phyloP scores from a whole-genome alignment of 2,888 invertebrate genomes.

The Halictus ligatus region DNA sequence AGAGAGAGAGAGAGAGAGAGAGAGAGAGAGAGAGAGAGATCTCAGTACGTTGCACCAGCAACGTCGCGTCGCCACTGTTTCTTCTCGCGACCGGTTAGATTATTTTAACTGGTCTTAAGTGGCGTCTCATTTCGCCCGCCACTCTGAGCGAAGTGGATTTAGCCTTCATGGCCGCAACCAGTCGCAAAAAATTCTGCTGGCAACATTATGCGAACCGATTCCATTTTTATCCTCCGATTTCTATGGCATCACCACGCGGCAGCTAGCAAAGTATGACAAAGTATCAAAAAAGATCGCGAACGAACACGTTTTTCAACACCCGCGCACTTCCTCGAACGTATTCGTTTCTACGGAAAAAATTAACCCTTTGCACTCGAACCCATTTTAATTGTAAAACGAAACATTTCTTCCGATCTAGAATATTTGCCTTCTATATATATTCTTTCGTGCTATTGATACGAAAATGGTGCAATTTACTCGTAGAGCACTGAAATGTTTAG shows the following conservation, averaged over 20 bases:
- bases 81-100: not conserved
- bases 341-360: not conserved
- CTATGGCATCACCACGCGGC: not conserved
- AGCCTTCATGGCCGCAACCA: not conserved
- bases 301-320: not conserved
- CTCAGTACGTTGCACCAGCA: not conserved
- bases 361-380: too few relatives aligned
- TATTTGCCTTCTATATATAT: too few relatives aligned
- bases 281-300: not conserved
- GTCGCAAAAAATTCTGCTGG: not conserved
- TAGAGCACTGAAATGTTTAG: too few relatives aligned
- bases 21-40: not conserved
- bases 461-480: too few relatives aligned
- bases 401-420: too few relatives aligned
- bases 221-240: not conserved
- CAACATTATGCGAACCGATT: not conserved
- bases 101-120: constrained; percentile 12
- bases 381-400: too few relatives aligned
- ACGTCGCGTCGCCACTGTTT: not conserved
- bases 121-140: not conserved
- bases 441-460: too few relatives aligned
- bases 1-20: not conserved
- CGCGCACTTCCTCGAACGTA: not conserved
- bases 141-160: not conserved
- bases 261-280: not conserved